Percentiles rank a stretch among this genome's conserved stretches.
phyloP scores from a whole-genome alignment of 1,140 invertebrate genomes.

The Chymomyza costata region DNA sequence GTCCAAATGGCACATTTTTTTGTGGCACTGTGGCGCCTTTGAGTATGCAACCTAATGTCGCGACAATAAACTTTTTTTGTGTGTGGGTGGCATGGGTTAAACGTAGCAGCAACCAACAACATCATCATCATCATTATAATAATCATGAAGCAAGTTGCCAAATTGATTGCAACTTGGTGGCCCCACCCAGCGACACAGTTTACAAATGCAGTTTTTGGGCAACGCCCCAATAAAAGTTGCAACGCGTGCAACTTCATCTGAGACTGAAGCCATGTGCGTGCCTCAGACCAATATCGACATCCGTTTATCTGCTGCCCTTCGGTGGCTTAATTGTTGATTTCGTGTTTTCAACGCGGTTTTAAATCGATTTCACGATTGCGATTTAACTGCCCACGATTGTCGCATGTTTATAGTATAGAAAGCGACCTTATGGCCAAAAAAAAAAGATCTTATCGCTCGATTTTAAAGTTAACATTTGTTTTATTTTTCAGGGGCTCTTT shows the following conservation, averaged over 20 bases:
- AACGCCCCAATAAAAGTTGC: constrained; percentile 18
- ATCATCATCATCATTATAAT: neutral
- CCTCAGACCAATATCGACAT: constrained; percentile 47
- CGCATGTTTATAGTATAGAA: no score
- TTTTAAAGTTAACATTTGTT: constrained; percentile 71
- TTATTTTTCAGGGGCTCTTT: constrained; percentile 50
- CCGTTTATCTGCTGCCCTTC: constrained; percentile 47
- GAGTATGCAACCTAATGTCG: constrained; percentile 66
- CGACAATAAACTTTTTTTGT: constrained; percentile 73
- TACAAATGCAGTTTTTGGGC: constrained; percentile 8
- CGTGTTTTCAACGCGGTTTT: constrained; percentile 54
- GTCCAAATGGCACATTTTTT: constrained; percentile 27
- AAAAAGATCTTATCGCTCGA: constrained; percentile 24
- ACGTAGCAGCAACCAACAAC: constrained; percentile 4
- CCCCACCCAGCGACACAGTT: constrained; percentile 26
- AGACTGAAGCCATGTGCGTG: constrained; percentile 50
- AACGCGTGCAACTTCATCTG: no score
- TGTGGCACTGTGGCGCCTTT: constrained; percentile 44
- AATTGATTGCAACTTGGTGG: constrained; percentile 6
- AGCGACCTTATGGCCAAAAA: constrained; percentile 3
- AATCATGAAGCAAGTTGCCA: constrained; percentile 2
- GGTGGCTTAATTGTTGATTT: constrained; percentile 60
- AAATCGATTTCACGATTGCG: constrained; percentile 58
- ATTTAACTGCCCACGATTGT: constrained; percentile 54
- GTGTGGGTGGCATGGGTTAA: constrained; percentile 44